Conservation (phyloP, 2,797 vertebrate genomes). For the Coccyzus lansbergi region DNA sequence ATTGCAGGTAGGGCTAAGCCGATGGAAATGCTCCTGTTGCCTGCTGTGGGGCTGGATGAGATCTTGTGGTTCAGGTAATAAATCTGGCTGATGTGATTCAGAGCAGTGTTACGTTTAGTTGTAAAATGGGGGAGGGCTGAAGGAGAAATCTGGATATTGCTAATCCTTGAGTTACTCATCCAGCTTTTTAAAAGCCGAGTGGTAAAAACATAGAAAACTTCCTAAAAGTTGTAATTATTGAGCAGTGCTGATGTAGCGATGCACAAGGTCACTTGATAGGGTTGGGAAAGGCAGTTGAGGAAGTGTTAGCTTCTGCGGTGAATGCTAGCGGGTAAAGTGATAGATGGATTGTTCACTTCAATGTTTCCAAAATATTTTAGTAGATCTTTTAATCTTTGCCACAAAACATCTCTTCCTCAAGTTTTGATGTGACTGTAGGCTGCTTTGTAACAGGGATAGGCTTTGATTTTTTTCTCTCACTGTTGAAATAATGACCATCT, state of each 20-base stretch:
- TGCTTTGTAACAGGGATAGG: not conserved
- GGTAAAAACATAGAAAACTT: not conserved
- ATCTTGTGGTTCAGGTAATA: not conserved
- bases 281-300: not conserved
- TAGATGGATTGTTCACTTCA: not conserved
- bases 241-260: not conserved
- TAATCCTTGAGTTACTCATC: not conserved
- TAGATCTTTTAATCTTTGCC: not conserved
- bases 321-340: not conserved
- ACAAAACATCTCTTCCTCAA: not conserved
- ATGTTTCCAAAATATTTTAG: not conserved
- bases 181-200: not conserved
- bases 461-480: not conserved
- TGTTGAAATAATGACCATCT: not conserved
- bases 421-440: not conserved
- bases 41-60: not conserved
- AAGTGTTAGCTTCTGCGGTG: not conserved
- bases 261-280: conserved; percentile 35
- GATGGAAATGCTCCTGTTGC: not conserved
- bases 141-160: not conserved
- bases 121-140: not conserved
- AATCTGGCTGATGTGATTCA: not conserved
- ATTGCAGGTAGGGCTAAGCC: not conserved
- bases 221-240: not conserved
- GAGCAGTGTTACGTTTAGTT: not conserved